phyloP scores from a whole-genome alignment of 2,797 vertebrate genomes.

The Loris lydekkerianus region DNA sequence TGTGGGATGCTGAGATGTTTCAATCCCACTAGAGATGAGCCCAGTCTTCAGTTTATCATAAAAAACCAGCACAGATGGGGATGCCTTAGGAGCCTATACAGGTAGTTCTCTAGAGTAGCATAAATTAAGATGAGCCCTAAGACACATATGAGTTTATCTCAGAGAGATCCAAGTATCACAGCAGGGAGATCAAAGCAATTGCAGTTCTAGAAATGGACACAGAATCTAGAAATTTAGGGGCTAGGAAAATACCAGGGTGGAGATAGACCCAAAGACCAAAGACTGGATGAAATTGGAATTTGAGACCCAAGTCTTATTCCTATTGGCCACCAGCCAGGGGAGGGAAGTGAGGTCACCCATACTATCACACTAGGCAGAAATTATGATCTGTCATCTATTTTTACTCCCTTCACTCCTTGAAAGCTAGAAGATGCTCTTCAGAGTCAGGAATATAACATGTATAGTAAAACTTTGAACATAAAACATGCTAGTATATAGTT shows the following conservation, averaged over 20 bases:
- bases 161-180: neutral
- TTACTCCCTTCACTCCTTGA: neutral
- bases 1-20: constrained; percentile 29
- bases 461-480: neutral
- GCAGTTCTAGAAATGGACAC: neutral
- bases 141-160: constrained; percentile 16
- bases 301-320: neutral
- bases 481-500: neutral
- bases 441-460: neutral
- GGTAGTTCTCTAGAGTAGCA: neutral
- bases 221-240: neutral
- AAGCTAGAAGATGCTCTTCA: constrained; percentile 33
- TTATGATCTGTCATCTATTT: neutral
- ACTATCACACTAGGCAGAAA: neutral
- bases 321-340: neutral
- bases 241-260: neutral
- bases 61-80: neutral
- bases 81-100: neutral
- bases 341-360: neutral
- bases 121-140: constrained; percentile 3
- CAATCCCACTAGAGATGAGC: neutral
- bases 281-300: constrained; percentile 27
- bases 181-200: neutral
- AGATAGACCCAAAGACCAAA: constrained; percentile 6
- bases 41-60: neutral